phyloP scores from a whole-genome alignment of 1,140 invertebrate species.

The Parapsyche elsis region DNA sequence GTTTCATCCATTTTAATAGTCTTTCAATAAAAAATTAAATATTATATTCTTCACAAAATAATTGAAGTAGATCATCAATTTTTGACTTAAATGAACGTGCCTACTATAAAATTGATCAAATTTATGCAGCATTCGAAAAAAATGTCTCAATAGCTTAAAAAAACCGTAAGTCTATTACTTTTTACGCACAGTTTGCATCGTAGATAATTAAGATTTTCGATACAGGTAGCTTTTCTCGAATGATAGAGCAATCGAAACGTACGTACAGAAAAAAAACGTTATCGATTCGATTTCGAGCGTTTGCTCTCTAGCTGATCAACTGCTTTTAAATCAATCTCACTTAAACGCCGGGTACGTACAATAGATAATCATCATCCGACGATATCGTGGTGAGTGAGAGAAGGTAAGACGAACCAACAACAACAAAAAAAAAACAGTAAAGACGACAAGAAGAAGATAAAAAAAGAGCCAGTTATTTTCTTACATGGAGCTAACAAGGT shows the following conservation, averaged over 20 bases:
- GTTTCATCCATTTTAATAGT: too few species aligned
- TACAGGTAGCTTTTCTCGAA: slow-evolving; percentile 4
- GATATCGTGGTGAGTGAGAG: slow-evolving; percentile 13
- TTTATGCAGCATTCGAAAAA: too few species aligned
- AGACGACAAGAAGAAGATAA: background rate
- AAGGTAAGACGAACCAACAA: background rate
- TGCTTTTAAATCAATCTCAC: slow-evolving; percentile 43
- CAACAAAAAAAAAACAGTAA: background rate
- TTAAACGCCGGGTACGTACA: slow-evolving; percentile 37
- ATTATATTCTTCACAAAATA: too few species aligned
- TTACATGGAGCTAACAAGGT: slow-evolving; percentile 38
- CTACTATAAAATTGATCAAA: too few species aligned
- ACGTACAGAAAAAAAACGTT: slow-evolving; percentile 5
- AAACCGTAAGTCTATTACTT: too few species aligned
- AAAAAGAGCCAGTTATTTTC: slow-evolving; percentile 40
- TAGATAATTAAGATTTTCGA: background rate
- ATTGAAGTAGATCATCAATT: too few species aligned
- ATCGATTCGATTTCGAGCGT: slow-evolving; percentile 13
- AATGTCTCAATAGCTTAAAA: too few species aligned
- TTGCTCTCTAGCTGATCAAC: background rate
- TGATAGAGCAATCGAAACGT: slow-evolving; percentile 34
- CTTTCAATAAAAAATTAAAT: too few species aligned
- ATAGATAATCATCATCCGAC: slow-evolving; percentile 30
- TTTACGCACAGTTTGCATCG: background rate
- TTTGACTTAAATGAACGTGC: too few species aligned